Base-by-base conservation (phyloP, 2,113 vertebrate species). In the Phalacrocorax aristotelis region DNA sequence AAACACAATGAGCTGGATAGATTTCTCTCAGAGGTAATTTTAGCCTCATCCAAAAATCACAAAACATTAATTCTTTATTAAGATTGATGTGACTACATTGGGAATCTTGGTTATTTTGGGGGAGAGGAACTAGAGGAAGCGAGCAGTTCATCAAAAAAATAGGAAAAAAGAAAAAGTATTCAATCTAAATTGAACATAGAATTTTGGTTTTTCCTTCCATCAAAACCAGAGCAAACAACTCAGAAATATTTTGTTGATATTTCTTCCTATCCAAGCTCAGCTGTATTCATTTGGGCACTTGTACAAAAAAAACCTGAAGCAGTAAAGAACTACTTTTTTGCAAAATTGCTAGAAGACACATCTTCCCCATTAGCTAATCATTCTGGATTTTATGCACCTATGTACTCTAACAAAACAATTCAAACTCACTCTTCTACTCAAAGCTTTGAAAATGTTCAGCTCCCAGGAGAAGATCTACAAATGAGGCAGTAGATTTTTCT, bases 31-130 rank as follows among this genome's bases (percentile, higher is more conserved):
- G 30, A 90, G 32, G 32, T 71, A 77, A 65, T 60, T 8, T 2
- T 52, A 74, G 8, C 42, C 29, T 82, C 18, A 36, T 82, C 48
- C 38, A 81, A 90, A 88, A 90, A 60, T 49, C 60, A 70, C 42
- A 80, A 83, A 77, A 55, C 10, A 44, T 8, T 55, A 13, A 51
- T 86, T 93, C 20, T 88, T 92, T 84, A 44, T 90, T 91, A 71
- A 75, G 25, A 71, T 27, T 55, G 38, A 83, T 79, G 20, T 79
- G 32, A 38, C 20, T 54, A 7, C 49, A 13, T 66, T 74, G 19
- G 46, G 11, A 79, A 83, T 48, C 26, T 36, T 76, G 26, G 7
- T 72, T 87, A 16, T 54, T 75, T 79, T 86, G 22, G 2, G 1
- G 21, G 4, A 8, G 2, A 57, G 7, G 16, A 82, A 57, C 11